phyloP scores from a whole-genome alignment of 2,888 invertebrate genomes.

The Hemithea aestivaria region DNA sequence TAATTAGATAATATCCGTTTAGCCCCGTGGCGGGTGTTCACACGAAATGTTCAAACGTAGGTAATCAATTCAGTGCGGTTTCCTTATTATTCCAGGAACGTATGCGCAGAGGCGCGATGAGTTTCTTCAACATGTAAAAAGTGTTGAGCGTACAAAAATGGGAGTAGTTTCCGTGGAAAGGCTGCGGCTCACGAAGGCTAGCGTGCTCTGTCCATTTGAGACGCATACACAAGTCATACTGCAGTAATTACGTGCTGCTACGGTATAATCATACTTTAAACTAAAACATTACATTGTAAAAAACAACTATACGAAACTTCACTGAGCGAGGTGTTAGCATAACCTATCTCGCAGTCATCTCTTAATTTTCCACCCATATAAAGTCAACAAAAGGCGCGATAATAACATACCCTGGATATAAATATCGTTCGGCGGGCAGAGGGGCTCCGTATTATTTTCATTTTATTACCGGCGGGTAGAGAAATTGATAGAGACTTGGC shows the following conservation, averaged over 20 bases:
- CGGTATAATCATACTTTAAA: too few species aligned
- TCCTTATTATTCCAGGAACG: constrained; percentile 42
- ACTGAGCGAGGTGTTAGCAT: too few species aligned
- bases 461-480: constrained; percentile 63
- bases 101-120: constrained; percentile 29
- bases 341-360: constrained; percentile 11
- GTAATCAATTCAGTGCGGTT: constrained; percentile 40
- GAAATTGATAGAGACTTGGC: constrained; percentile 71
- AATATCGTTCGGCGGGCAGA: constrained; percentile 50
- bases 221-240: constrained; percentile 47
- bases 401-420: constrained; percentile 57
- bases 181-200: constrained; percentile 30
- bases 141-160: constrained; percentile 39
- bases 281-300: too few species aligned
- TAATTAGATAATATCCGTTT: constrained; percentile 24
- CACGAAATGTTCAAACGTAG: constrained; percentile 36
- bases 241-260: constrained; percentile 46
- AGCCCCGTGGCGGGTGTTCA: constrained; percentile 24
- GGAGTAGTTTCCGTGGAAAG: constrained; percentile 48
- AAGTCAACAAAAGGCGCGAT: constrained; percentile 50
- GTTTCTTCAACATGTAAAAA: constrained; percentile 30
- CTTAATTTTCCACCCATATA: constrained; percentile 15
- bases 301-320: too few species aligned
- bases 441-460: constrained; percentile 61
- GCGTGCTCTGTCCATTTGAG: constrained; percentile 58